These are phyloP conservation scores for Nasua narica DNA, from an alignment of 2,797 vertebrate genomes.

Conservation along the genomic window DNA sequence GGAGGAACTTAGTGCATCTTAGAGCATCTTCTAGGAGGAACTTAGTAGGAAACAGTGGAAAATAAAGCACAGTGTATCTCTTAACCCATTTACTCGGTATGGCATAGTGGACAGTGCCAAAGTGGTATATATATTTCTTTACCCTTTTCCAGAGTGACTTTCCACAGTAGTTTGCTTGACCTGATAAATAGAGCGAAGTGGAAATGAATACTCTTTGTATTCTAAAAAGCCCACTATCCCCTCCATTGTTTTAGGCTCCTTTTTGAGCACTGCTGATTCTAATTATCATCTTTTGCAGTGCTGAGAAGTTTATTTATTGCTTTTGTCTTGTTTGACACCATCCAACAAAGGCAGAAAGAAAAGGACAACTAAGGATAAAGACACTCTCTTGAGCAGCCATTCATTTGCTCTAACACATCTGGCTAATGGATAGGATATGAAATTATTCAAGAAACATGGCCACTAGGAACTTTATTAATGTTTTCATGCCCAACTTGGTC, in stretches of 20 bases:
- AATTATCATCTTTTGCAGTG: conserved; percentile 51
- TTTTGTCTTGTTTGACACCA: conserved; percentile 61
- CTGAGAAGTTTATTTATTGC: conserved; percentile 68
- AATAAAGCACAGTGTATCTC: not conserved
- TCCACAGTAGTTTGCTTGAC: conserved; percentile 46
- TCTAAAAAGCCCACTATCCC: not conserved
- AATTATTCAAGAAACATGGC: conserved; percentile 68
- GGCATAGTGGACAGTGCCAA: conserved; percentile 54
- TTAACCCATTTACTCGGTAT: conserved; percentile 63
- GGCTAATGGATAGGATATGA: conserved; percentile 71
- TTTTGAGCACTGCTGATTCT: not conserved
- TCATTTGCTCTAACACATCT: conserved; percentile 73
- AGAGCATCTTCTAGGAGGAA: not conserved
- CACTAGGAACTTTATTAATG: conserved; percentile 49
- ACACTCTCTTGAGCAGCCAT: conserved; percentile 43
- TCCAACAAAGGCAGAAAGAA: conserved; percentile 9
- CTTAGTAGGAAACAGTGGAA: not conserved
- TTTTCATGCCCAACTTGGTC: conserved; percentile 66
- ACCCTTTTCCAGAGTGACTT: conserved; percentile 66
- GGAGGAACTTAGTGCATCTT: not conserved
- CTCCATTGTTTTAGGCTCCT: not conserved
- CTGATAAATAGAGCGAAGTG: conserved; percentile 69
- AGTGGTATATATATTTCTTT: conserved; percentile 68
- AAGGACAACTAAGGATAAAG: conserved; percentile 78
- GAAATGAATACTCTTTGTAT: conserved; percentile 78